Percentiles rank a stretch among this genome's conserved stretches.
Evolutionary conservation across 2,113 vertebrate genomes (phyloP).

Genomic region (Paratilapia polleni): DNA sequence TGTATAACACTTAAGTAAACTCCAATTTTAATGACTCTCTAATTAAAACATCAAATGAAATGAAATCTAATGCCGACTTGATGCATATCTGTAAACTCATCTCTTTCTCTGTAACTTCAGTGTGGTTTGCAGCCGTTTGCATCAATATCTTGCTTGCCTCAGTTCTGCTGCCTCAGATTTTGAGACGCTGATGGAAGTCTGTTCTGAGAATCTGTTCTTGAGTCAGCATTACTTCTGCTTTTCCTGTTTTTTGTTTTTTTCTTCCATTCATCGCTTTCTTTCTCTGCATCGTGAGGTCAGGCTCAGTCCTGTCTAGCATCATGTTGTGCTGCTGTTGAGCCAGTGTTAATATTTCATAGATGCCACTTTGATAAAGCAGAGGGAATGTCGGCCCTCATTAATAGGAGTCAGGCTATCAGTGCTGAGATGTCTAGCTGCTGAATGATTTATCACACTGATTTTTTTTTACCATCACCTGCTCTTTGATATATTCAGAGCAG

Average conservation of each 20-base stretch:
- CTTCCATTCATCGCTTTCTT: neutral
- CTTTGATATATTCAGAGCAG: neutral
- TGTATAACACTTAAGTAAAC: too few relatives aligned
- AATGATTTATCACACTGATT: constrained; percentile 17
- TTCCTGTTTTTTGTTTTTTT: neutral
- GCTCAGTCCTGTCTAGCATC: neutral
- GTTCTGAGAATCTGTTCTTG: neutral
- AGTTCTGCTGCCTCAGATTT: constrained; percentile 31
- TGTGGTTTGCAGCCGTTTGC: neutral
- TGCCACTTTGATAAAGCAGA: constrained; percentile 22
- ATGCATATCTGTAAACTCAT: neutral
- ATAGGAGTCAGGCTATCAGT: constrained; percentile 8
- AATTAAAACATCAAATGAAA: too few relatives aligned
- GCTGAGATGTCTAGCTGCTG: neutral
- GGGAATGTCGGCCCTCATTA: neutral
- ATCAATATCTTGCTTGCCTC: neutral
- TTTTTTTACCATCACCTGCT: constrained; percentile 2
- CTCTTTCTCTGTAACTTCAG: neutral
- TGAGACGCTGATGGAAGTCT: constrained; percentile 6
- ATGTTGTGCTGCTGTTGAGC: neutral
- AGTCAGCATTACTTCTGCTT: constrained; percentile 23
- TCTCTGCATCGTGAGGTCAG: neutral
- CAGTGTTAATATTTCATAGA: constrained; percentile 19
- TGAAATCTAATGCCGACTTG: neutral
- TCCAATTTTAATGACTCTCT: too few relatives aligned